Base-by-base conservation (phyloP, 1,140 invertebrate species). In the Achroia grisella region DNA sequence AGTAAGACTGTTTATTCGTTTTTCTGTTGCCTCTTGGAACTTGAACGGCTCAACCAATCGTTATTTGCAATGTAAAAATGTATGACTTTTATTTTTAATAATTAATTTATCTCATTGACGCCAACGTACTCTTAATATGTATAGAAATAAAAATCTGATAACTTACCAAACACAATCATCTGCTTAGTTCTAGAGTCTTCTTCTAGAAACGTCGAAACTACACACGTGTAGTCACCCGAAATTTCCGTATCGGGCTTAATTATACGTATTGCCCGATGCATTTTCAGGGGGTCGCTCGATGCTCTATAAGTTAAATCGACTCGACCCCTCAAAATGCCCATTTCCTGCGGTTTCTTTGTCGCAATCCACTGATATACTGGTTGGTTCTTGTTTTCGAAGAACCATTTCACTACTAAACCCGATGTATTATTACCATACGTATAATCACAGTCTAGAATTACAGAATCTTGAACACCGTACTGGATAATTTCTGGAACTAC, bases 301-400 rank as follows among this genome's bases (percentile, higher is more conserved):
- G 87, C 88, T 31, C 74, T 73, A 77, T 91, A 92, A 49, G 88
- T 86, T 44, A 92, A 73, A 77, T 92, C 89, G 10, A 93, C 78
- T 11, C 89, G 84, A 34, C 89, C 91, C 48, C 89, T 87, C 15
- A 93, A 81, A 11, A 92, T 86, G 27, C 90, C 90, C 41, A 88
- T 71, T 14, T 87, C 90, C 52, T 90, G 88, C 1, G 91, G 91
- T 54, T 88, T 87, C 33, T 87, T 81, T 2, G 87, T 87, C 10
- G 89, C 88, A 37, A 94, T 93, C 93, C 93, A 95, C 69, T 94
- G 93, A 69, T 94, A 95, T 5, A 94, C 89, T 4, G 90, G 89
- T 27, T 88, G 83, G 0, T 87, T 86, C 61, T 89, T 87, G 42
- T 90, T 88, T 63, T 91, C 90, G 71, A 93, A 91, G 75, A 89